phyloP scores from a whole-genome alignment of 2,888 invertebrate genomes.

The Xestoiulus laeticollis region DNA sequence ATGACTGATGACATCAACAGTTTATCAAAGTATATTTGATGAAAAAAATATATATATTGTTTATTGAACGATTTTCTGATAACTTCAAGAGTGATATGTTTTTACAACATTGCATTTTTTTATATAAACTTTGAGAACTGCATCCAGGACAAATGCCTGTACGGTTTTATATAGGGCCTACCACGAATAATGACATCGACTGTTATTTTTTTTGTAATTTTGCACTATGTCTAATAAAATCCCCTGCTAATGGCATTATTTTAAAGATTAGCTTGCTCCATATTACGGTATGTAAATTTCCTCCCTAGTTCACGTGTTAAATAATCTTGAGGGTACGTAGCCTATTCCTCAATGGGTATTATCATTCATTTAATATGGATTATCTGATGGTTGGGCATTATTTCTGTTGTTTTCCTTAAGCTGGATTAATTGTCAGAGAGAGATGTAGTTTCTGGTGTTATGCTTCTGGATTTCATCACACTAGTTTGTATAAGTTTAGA shows the following conservation, averaged over 20 bases:
- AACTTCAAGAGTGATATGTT: too few relatives aligned
- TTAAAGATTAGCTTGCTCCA: neutral
- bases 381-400: neutral
- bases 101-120: too few relatives aligned
- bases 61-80: too few relatives aligned
- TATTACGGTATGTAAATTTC: neutral
- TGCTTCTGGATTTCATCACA: neutral
- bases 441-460: neutral
- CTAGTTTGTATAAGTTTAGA: too few relatives aligned
- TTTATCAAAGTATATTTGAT: too few relatives aligned
- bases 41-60: too few relatives aligned
- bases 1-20: neutral
- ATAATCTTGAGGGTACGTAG: neutral
- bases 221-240: neutral
- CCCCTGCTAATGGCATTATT: neutral
- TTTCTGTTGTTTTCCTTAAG: conserved; percentile 26
- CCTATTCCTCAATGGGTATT: neutral
- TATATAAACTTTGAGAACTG: too few relatives aligned
- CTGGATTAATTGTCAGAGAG: neutral
- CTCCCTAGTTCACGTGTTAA: neutral
- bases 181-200: too few relatives aligned
- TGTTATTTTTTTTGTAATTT: too few relatives aligned
- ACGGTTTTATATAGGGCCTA: too few relatives aligned
- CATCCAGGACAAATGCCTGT: too few relatives aligned
- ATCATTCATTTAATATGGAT: neutral